These are phyloP conservation scores for Malurus leucopterus DNA, from an alignment of 2,797 vertebrate species.

Conservation along the genomic window DNA sequence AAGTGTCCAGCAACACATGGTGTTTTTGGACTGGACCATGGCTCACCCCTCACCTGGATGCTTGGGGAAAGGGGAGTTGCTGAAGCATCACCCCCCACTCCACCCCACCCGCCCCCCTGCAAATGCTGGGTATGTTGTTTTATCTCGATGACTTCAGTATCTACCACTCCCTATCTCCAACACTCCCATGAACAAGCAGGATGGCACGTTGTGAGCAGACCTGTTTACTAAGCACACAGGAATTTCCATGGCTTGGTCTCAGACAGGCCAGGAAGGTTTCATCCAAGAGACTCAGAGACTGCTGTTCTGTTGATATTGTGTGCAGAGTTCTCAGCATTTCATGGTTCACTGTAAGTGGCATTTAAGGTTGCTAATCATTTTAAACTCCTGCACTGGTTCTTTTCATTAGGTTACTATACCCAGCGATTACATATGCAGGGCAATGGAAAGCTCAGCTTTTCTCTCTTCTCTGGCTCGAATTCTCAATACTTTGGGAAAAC, in stretches of 20 bases:
- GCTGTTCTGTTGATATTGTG: background rate
- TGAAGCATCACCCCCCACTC: background rate
- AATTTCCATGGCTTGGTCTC: conserved; percentile 20
- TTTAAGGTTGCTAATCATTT: conserved; percentile 24
- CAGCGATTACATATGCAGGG: background rate
- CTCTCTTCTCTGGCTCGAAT: background rate
- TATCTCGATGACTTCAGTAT: background rate
- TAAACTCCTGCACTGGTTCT: background rate
- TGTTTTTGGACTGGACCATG: background rate
- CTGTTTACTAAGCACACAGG: conserved; percentile 2
- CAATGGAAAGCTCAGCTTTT: background rate
- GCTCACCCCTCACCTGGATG: accelerated
- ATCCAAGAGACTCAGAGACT: background rate
- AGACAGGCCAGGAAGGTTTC: background rate
- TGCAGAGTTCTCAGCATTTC: background rate
- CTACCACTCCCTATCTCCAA: conserved; percentile 18
- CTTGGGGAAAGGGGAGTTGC: background rate
- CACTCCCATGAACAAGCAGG: conserved; percentile 19
- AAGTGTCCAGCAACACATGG: accelerated
- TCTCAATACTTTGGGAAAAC: background rate
- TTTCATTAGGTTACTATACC: background rate
- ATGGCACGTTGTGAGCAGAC: background rate
- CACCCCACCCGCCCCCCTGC: accelerated
- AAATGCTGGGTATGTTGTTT: background rate
- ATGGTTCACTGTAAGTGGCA: background rate